phyloP scores from a whole-genome alignment of 2,888 invertebrate species.

The Alcis repandata region DNA sequence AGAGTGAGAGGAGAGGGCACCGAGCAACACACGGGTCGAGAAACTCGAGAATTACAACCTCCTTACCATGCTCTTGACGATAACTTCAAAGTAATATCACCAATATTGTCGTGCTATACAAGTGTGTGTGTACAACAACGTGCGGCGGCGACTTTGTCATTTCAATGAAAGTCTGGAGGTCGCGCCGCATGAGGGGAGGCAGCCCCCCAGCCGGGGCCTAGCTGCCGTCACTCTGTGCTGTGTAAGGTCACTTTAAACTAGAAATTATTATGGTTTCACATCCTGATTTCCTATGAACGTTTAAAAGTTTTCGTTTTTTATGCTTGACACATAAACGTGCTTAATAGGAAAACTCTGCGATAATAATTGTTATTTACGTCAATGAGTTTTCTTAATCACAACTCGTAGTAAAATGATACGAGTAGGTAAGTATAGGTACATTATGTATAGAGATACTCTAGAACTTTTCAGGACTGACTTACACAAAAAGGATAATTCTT shows the following conservation, averaged over 20 bases:
- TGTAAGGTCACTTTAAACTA: constrained; percentile 4
- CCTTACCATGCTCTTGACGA: neutral
- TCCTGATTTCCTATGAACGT: neutral
- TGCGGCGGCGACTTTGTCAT: constrained; percentile 3
- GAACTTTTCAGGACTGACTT: too few relatives aligned
- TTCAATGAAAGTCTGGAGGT: constrained; percentile 16
- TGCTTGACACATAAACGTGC: neutral
- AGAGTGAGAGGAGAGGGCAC: neutral
- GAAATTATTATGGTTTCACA: neutral
- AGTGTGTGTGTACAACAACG: neutral
- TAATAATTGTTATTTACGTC: neutral
- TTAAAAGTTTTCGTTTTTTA: too few relatives aligned
- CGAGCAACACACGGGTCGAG: too few relatives aligned
- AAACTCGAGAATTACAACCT: neutral
- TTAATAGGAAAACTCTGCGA: neutral
- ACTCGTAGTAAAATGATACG: too few relatives aligned
- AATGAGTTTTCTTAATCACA: neutral
- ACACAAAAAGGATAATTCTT: too few relatives aligned
- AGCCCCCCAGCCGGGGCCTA: too few relatives aligned
- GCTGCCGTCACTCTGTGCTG: too few relatives aligned
- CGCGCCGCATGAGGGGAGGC: neutral
- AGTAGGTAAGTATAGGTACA: too few relatives aligned
- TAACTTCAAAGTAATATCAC: neutral
- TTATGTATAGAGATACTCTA: too few relatives aligned
- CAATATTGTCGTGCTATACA: neutral